Evolutionary conservation across 2,888 invertebrate species (phyloP), one percentile per base, ranked within the genome.

Genomic region (Apodemia zela): DNA sequence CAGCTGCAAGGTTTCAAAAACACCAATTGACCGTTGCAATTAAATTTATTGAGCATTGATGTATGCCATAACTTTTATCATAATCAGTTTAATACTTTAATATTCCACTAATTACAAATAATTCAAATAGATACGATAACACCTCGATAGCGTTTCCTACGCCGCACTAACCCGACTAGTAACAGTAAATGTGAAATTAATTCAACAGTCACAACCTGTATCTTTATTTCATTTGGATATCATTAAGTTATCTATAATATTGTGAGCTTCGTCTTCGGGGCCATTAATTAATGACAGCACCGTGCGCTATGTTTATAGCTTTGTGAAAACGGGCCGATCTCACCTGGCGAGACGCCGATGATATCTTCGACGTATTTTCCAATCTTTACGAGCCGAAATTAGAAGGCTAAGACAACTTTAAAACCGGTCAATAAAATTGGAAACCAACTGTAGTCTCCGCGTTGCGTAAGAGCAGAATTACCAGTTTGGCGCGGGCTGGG

Each of bases 381-480:
- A 88, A 89, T 89, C 88, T 89, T 89, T 89, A 87, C 87, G 89
- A 86, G 81, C 89, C 89, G 86, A 90, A 89, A 89, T 89, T 89
- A 89, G 89, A 89, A 89, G 89, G 88, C 87, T 88, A 81, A 85
- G 86, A 87, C 89, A 84, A 86, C 82, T 88, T 84, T 72, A 80
- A 81, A 90, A 91, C 90, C 90, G 90, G 90, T 91, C 89, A 90
- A 91, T 90, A 90, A 91, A 90, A 89, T 91, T 90, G 90, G 89
- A 90, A 90, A 90, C 90, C 88, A 85, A 89, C 83, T 87, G 88
- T 89, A 84, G 88, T 85, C 79, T 83, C 78, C 75, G 75, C 72
- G 87, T 91, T 91, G 91, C 89, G 88, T 89, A 89, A 90, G 82
- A 82, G 84, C 75, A 77, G 86, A 78, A 76, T 79, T 82, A 86